These are phyloP conservation scores for Prionailurus viverrinus DNA, from an alignment of 2,113 vertebrate genomes.

Conservation along the genomic window DNA sequence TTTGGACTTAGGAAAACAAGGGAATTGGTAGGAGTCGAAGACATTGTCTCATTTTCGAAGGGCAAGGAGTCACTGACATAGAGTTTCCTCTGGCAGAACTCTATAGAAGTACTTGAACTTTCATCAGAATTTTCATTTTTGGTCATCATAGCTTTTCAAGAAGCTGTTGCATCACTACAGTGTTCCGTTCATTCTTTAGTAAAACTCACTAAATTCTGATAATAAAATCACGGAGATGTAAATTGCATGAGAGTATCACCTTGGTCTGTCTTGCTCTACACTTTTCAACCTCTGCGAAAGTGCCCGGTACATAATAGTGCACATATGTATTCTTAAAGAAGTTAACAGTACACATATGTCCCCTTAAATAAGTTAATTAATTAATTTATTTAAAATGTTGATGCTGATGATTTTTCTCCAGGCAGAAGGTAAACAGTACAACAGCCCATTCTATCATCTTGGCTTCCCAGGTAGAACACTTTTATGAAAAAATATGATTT, in stretches of 20 bases:
- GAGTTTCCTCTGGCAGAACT: not conserved
- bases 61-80: not conserved
- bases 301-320: not conserved
- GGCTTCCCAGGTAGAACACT: not conserved
- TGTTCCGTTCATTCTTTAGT: not conserved
- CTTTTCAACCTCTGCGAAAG: not conserved
- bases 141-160: not conserved
- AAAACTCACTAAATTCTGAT: not conserved
- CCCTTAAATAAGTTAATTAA: not conserved
- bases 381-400: slow-evolving; percentile 35
- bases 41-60: not conserved
- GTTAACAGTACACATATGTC: not conserved
- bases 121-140: not conserved
- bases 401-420: slow-evolving; percentile 28
- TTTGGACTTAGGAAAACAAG: not conserved
- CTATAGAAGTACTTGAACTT: not conserved
- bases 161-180: not conserved
- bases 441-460: not conserved
- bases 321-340: not conserved
- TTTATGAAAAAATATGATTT: slow-evolving; percentile 1
- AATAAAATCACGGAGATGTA: not conserved
- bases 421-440: not conserved
- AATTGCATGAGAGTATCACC: not conserved
- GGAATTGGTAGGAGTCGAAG: not conserved
- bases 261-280: not conserved